These are phyloP conservation scores for Sinocyclocheilus anshuiensis DNA, from an alignment of 2,113 vertebrate genomes.

Conservation along the genomic window DNA sequence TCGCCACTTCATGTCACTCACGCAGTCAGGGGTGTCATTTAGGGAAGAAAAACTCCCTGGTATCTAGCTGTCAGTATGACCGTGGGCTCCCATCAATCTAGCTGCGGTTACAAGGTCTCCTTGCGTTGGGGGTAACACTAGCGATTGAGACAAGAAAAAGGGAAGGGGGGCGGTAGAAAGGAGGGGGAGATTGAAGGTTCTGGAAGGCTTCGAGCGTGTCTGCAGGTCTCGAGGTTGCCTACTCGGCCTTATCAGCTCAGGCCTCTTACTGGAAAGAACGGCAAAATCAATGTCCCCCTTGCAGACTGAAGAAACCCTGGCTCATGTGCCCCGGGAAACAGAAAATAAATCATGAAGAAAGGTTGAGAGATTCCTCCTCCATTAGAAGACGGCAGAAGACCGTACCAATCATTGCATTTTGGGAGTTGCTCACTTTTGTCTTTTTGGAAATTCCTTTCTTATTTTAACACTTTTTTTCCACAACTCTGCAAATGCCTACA, in stretches of 20 bases:
- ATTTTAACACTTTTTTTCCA: slow-evolving; percentile 24
- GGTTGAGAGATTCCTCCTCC: slow-evolving; percentile 14
- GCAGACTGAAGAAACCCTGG: slow-evolving; percentile 52
- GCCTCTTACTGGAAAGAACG: slow-evolving; percentile 41
- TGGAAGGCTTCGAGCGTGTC: slow-evolving; percentile 47
- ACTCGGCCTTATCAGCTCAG: slow-evolving; percentile 42
- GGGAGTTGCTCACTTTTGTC: slow-evolving; percentile 9
- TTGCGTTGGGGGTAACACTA: slow-evolving; percentile 34
- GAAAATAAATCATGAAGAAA: slow-evolving; percentile 26
- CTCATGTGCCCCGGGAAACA: slow-evolving; percentile 51
- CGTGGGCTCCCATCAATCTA: slow-evolving; percentile 46
- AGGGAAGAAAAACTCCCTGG: slow-evolving; percentile 29
- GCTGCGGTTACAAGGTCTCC: slow-evolving; percentile 36
- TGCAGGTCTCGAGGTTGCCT: slow-evolving; percentile 41
- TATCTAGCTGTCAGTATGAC: slow-evolving; percentile 23
- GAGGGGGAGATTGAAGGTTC: slow-evolving; percentile 15
- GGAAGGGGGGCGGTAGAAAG: slow-evolving; percentile 5
- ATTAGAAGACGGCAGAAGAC: slow-evolving; percentile 10
- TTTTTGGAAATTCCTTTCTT: slow-evolving; percentile 21
- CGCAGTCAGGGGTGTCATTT: slow-evolving; percentile 45
- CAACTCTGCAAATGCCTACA: slow-evolving; percentile 22
- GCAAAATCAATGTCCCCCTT: slow-evolving; percentile 55
- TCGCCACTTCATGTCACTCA: slow-evolving; percentile 3
- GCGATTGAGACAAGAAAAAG: slow-evolving; percentile 1
- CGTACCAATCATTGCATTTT: slow-evolving; percentile 20